These are phyloP conservation scores for Axinella damicornis DNA, from an alignment of 37 sponge, comb jelly and placozoan genomes.

Conservation along the genomic window DNA sequence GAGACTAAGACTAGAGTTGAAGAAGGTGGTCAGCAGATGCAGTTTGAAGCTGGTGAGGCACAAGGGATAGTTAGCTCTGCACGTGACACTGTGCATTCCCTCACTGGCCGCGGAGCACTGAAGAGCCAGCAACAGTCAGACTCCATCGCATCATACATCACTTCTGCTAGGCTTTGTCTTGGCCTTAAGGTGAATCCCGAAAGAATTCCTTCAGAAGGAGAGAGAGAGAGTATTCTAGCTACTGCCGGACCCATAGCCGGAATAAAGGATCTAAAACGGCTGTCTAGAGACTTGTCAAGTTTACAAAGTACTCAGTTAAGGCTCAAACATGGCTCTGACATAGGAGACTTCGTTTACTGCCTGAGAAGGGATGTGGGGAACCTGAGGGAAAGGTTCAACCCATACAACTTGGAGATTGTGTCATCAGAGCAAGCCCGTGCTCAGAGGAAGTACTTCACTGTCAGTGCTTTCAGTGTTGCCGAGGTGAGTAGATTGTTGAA, in stretches of 20 bases:
- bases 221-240: not conserved
- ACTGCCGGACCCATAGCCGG: constrained; percentile 27
- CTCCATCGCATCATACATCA: constrained; percentile 7
- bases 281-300: constrained; percentile 8
- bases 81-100: not conserved
- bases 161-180: not conserved
- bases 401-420: constrained; percentile 20
- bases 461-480: constrained; percentile 36
- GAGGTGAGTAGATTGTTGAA: constrained; percentile 13
- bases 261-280: constrained; percentile 23
- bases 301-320: not conserved
- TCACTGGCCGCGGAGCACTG: no score
- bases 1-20: no score
- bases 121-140: not conserved
- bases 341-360: constrained; percentile 25
- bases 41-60: no score
- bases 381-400: not conserved
- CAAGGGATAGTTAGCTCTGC: not conserved
- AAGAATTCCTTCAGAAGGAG: not conserved
- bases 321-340: no score
- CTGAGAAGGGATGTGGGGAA: constrained; percentile 16
- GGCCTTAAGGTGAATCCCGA: not conserved
- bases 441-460: constrained; percentile 28
- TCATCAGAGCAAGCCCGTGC: constrained; percentile 11
- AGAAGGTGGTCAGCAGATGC: no score